Conservation (phyloP, 2,888 invertebrate genomes). For the Drosophila fulvimacula region DNA sequence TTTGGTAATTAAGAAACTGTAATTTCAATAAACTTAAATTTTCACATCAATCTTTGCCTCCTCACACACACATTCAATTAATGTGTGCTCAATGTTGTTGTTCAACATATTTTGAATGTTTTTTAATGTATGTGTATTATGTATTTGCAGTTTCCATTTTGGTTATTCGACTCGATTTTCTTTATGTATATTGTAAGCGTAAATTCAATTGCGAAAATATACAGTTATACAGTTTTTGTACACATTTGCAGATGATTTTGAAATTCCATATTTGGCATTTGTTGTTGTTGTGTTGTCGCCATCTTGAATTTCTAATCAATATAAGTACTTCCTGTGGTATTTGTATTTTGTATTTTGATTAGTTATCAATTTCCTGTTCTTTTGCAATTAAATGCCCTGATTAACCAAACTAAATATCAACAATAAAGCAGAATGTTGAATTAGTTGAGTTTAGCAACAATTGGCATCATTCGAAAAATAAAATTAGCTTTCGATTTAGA, state of each 20-base stretch:
- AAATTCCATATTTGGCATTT: conserved; percentile 36
- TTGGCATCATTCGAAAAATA: conserved; percentile 34
- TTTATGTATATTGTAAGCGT: conserved; percentile 70
- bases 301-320: conserved; percentile 61
- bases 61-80: conserved; percentile 70
- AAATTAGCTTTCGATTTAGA: conserved; percentile 17
- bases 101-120: conserved; percentile 36
- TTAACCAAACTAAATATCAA: conserved; percentile 23
- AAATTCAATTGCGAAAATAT: conserved; percentile 79
- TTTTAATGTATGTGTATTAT: conserved; percentile 47
- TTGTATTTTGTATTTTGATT: conserved; percentile 48
- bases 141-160: conserved; percentile 65
- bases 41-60: conserved; percentile 82
- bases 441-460: conserved; percentile 34
- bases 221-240: conserved; percentile 63
- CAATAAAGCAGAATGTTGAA: conserved; percentile 41
- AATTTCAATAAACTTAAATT: conserved; percentile 85
- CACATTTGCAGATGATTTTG: conserved; percentile 38
- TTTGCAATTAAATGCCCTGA: conserved; percentile 12
- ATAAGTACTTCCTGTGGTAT: conserved; percentile 28
- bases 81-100: conserved; percentile 58
- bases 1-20: conserved; percentile 85
- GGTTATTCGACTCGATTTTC: conserved; percentile 51
- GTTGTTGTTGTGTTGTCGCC: conserved; percentile 31
- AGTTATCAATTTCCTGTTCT: conserved; percentile 52